Conservation (phyloP, 2,113 vertebrate genomes). For the Ageneiosus marmoratus region DNA sequence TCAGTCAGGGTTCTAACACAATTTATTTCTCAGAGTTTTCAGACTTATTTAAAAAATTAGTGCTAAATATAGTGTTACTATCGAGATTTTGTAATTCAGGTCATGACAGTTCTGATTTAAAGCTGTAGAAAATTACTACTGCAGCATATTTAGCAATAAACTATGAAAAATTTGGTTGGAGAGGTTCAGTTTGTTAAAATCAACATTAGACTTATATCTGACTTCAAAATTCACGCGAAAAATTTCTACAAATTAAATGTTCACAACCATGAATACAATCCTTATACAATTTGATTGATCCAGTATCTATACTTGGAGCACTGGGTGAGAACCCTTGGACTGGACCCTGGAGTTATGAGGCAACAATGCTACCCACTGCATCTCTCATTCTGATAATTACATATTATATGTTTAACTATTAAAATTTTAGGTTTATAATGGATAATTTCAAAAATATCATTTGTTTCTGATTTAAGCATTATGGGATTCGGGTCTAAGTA, state of each 20-base stretch:
- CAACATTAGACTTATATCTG: neutral
- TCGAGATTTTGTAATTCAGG: neutral
- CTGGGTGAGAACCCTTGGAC: neutral
- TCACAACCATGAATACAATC: neutral
- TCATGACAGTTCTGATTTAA: neutral
- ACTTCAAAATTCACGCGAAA: neutral
- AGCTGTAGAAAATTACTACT: neutral
- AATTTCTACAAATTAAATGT: neutral
- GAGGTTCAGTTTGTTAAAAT: neutral
- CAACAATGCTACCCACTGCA: neutral
- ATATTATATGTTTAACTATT: neutral
- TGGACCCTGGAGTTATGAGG: neutral
- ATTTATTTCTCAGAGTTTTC: neutral
- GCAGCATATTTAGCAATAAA: neutral
- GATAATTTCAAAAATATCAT: neutral
- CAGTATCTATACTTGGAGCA: neutral
- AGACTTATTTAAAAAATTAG: too few relatives aligned
- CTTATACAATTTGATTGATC: too few relatives aligned
- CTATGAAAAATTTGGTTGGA: neutral
- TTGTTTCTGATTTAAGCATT: neutral
- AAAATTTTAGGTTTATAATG: neutral
- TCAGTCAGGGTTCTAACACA: neutral
- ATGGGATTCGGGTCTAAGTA: neutral
- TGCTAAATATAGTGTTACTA: too few relatives aligned
- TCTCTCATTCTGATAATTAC: neutral